Evolutionary conservation across 2,888 invertebrate species (phyloP).

Genomic region (Acrobasis repandana): DNA sequence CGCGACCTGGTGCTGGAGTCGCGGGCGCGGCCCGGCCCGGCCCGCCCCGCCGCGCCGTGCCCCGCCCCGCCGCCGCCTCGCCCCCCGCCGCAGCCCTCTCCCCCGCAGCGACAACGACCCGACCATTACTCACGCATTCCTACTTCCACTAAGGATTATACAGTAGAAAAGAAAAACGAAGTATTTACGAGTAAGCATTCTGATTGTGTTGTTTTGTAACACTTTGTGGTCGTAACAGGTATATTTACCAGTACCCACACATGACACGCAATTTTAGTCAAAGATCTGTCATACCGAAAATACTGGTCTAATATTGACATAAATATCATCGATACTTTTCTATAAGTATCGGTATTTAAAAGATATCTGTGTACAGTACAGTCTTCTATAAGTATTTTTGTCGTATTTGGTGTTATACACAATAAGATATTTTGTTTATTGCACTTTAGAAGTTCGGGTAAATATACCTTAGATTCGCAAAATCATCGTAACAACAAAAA

Average conservation of each 20-base stretch:
- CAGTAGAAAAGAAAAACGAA: conserved; percentile 59
- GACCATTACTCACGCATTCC: conserved; percentile 66
- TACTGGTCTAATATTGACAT: no score
- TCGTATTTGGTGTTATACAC: no score
- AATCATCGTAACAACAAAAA: no score
- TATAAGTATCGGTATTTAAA: no score
- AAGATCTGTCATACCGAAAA: no score
- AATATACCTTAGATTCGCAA: no score
- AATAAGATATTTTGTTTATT: no score
- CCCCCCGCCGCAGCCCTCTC: conserved; percentile 59
- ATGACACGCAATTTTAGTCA: no score
- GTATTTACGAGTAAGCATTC: conserved; percentile 48
- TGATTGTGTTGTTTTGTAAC: background rate
- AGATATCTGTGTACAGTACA: no score
- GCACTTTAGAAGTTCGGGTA: no score
- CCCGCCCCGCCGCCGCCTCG: conserved; percentile 36
- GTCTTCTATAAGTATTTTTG: no score
- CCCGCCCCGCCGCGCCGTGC: background rate
- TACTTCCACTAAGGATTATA: conserved; percentile 60
- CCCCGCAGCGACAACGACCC: conserved; percentile 62
- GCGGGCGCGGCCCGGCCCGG: conserved; percentile 53
- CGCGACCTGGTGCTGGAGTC: conserved; percentile 36
- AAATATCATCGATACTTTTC: no score
- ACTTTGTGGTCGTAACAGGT: background rate
- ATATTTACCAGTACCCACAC: background rate